Base-by-base conservation (phyloP, 2,888 invertebrate species). In the Drosophila barbarae region DNA sequence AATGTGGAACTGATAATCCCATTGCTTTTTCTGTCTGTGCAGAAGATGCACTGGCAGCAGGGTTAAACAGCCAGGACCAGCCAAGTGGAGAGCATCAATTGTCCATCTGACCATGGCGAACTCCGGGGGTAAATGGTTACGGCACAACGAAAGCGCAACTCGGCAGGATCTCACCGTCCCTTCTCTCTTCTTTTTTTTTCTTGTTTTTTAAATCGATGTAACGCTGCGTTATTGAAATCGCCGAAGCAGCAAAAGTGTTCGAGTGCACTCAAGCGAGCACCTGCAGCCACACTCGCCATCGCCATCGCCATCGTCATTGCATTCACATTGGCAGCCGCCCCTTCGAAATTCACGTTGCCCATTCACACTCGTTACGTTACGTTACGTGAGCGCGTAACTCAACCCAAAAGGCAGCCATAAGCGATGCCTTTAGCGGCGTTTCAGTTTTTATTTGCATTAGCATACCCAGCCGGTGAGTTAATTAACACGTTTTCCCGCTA, bases 181-280 rank as follows among this genome's bases (percentile, higher is more conserved):
- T 18, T 23, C 36, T 2, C 1, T 18, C 12, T 30, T 4, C 2
- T 21, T 21, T 30, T 4, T 18, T n/a, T 15, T 10, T 30, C 10
- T 32, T 12, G 10, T 41, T n/a, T 42, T 32, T 21, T 30, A 12
- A 55, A 66, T 47, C 57, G 57, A 49, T 39, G 53, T 66, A 66
- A 63, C 67, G 75, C 69, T 71, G 68, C 70, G 64, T 72, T 79
- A 81, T 79, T 82, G 79, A 80, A 84, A 84, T 84, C 79, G 72
- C 30, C 74, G 64, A 60, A 69, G 69, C 72, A 76, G 74, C 70
- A 76, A 81, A 81, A 78, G 76, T 78, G 79, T 76, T 84, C 72
- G 72, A 78, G 69, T 82, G 79, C 77, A 79, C 76, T 82, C 74
- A 64, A 54, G 66, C 61, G 68, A 69, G 49, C 57, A 69, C 56